Base-by-base conservation (phyloP, 2,888 invertebrate genomes). In the Lepidochitona cinerea region DNA sequence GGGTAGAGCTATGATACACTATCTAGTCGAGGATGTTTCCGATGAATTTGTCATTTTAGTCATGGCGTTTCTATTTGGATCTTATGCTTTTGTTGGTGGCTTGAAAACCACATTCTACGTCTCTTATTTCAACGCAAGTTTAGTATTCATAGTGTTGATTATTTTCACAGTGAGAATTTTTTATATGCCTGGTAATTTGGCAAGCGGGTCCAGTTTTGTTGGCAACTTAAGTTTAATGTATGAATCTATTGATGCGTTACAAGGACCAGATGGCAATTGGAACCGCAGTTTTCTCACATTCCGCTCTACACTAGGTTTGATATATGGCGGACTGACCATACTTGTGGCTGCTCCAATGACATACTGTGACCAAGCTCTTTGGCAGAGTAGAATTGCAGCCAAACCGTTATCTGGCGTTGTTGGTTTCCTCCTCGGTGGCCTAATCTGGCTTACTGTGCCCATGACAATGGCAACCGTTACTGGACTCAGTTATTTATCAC, bases 101-200 rank as follows among this genome's bases (percentile, higher is more conserved):
- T 77, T 87, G 0, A 85, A 88, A 0, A 85, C 88, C 12, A 87
- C 88, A 0, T 88, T 88, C 71, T 88, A 88, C 71, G 88, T 88
- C 35, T 87, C 87, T 6, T 88, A 88, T 75, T 87, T 87, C 81
- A 88, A 87, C 77, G 79, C 84, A 9, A 76, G 80, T n/a, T 73
- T 87, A 23, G 84, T 86, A 23, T 86, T 84, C 68, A 72, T 77
- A 9, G 78, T 83, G 0, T 77, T 88, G 33, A 73, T 84, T 26
- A 75, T 79, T 26, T 81, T 87, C 65, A 81, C 78, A 52, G 72
- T 81, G 23, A 82, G 80, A 65, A 75, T 68, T 7, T 84, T 84
- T 52, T 83, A 83, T 26, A 12, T 14, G 23, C 59, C 59, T 1
- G 59, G 12, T 4, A 32, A 26, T 9, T 53, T 4, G 68, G 77